Evolutionary conservation across 2,888 invertebrate genomes (phyloP).

Genomic region (Tetheella fluctuosa): DNA sequence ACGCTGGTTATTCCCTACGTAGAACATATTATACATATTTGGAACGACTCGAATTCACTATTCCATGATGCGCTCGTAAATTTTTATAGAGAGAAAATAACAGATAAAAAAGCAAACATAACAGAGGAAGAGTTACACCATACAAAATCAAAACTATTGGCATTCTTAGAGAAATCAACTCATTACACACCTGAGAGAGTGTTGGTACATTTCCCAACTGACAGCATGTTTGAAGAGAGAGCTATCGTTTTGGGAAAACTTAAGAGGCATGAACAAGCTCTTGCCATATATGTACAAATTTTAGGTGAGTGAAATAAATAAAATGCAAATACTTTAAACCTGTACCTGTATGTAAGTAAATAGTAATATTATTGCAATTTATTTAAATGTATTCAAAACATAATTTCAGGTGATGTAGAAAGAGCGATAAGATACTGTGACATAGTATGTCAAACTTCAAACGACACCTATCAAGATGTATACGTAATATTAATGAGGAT

Average conservation of each 20-base stretch:
- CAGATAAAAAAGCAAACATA: conserved; percentile 60
- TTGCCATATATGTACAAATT: conserved; percentile 95
- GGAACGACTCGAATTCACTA: conserved; percentile 92
- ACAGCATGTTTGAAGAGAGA: conserved; percentile 94
- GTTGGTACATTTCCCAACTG: conserved; percentile 92
- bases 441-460: conserved; percentile 83
- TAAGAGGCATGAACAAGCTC: conserved; percentile 95
- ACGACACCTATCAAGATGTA: conserved; percentile 76
- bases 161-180: conserved; percentile 91
- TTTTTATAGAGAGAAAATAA: conserved; percentile 92
- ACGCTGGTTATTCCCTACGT: conserved; percentile 94
- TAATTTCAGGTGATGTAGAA: conserved; percentile 86
- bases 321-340: background rate
- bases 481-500: conserved; percentile 86
- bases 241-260: conserved; percentile 97
- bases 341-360: too few relatives aligned
- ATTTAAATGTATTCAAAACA: background rate
- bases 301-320: conserved; percentile 78
- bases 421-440: conserved; percentile 94
- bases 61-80: conserved; percentile 96
- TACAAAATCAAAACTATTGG: conserved; percentile 85
- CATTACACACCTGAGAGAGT: conserved; percentile 94
- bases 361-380: too few relatives aligned
- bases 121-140: conserved; percentile 69
- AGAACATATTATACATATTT: conserved; percentile 95